A percentile compares a stretch with the other conserved stretches of the same genome.
These are phyloP conservation scores for Drosophila crucigera DNA, from an alignment of 2,888 invertebrate species.

Conservation along the genomic window DNA sequence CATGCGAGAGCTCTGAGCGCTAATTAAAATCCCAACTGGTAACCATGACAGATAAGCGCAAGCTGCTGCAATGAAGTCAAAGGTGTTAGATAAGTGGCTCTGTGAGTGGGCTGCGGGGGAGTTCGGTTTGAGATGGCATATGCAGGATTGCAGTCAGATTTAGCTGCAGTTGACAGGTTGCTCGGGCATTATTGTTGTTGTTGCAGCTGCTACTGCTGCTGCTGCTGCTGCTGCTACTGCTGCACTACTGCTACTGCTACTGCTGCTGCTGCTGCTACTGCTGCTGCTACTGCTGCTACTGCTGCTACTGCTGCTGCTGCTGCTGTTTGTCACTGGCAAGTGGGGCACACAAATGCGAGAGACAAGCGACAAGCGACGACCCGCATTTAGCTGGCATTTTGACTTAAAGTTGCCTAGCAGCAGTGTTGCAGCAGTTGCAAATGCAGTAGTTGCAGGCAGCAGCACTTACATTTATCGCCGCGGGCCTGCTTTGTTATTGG, in stretches of 20 bases:
- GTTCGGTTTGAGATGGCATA: background rate
- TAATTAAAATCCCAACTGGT: conserved; percentile 75
- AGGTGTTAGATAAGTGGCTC: conserved; percentile 75
- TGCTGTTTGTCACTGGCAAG: conserved; percentile 57
- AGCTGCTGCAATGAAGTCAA: conserved; percentile 66
- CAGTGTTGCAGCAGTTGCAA: conserved; percentile 9
- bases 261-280: conserved; percentile 9
- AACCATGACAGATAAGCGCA: conserved; percentile 77
- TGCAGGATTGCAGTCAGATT: conserved; percentile 28
- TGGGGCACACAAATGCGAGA: conserved; percentile 63
- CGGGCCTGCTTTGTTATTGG: conserved; percentile 72
- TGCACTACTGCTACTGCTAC: conserved; percentile 19
- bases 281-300: conserved; percentile 9
- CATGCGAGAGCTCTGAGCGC: conserved; percentile 45
- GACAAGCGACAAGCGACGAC: conserved; percentile 60
- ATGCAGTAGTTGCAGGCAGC: conserved; percentile 4
- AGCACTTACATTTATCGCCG: conserved; percentile 29
- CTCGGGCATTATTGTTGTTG: conserved; percentile 1
- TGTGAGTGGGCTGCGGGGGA: background rate
- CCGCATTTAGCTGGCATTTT: conserved; percentile 71
- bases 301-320: conserved; percentile 7
- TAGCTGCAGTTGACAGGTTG: conserved; percentile 61
- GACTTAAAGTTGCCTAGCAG: conserved; percentile 55
- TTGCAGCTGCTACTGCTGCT: conserved; percentile 7
- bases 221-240: conserved; percentile 6